These are phyloP conservation scores for Aplysina aerophoba DNA, from an alignment of 37 sponge, comb jelly and placozoan species.

Conservation along the genomic window DNA sequence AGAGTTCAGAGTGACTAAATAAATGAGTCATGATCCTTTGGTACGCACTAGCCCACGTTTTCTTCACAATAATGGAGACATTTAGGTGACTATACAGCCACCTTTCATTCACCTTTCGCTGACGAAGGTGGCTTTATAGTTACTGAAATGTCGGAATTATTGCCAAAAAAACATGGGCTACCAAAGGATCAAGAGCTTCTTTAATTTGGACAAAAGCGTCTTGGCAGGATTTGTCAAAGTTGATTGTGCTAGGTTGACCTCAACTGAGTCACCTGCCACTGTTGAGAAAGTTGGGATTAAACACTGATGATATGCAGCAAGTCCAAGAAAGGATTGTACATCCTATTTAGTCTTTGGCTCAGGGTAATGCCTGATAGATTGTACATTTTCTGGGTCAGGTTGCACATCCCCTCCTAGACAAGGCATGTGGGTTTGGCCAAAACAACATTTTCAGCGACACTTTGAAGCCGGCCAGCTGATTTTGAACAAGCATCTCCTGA, in stretches of 20 bases:
- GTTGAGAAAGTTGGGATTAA: conserved; percentile 33
- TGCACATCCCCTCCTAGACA: conserved; percentile 36
- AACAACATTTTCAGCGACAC: neutral
- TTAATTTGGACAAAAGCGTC: conserved; percentile 4
- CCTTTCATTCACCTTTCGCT: no score
- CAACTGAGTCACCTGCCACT: conserved; percentile 26
- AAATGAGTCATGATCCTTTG: no score
- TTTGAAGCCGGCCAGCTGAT: conserved; percentile 27
- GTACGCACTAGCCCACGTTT: no score
- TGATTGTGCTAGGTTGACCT: conserved; percentile 21
- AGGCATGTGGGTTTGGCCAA: neutral
- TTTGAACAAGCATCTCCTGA: neutral
- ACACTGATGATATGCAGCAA: conserved; percentile 35
- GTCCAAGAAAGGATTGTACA: conserved; percentile 37
- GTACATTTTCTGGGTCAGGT: conserved; percentile 39
- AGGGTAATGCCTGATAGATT: conserved; percentile 30
- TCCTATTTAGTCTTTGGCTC: conserved; percentile 34
- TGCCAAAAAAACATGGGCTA: no score
- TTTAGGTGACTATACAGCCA: no score
- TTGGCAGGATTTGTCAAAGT: neutral
- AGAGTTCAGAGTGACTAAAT: no score
- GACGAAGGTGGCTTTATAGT: no score
- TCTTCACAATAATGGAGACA: no score
- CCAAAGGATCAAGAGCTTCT: no score
- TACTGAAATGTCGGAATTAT: no score